Base-by-base conservation (phyloP, 2,113 vertebrate genomes). In the Conger conger region DNA sequence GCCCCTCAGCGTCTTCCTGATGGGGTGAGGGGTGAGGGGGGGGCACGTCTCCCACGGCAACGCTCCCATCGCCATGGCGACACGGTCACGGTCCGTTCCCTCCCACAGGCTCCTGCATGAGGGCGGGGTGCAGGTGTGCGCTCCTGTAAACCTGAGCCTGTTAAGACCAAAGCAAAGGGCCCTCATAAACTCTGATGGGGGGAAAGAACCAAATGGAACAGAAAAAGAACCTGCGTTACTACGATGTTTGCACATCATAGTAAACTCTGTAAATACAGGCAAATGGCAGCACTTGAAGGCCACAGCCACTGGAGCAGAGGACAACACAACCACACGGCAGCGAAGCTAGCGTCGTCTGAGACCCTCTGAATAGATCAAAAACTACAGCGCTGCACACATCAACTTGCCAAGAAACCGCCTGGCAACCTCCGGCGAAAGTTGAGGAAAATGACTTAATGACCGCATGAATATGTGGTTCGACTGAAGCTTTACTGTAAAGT, bases 1-100 rank as follows among this genome's bases (percentile, higher is more conserved):
- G 87, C 38, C 50, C 27, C n/a, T 84, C 83, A 7, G 40, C 27
- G 4, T 86, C 18, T 8, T 84, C 86, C 83, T 84, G 90, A 83
- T 89, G 93, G 89, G 93, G 94, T 93, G 85, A 78, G 35, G 27
- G 78, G 80, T 20, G 11, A 35, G 17, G 17, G 78, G 16, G 38
- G 27, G 37, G 78, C 8, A 36, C 0, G 53, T 82, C 54, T 37
- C 81, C 54, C 23, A 50, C 16, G n/a, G 1, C 40, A 27, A 0
- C 27, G 23, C 40, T 27, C 57, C 57, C 20, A 60, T 20, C 57
- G 2, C 20, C 57, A 63, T 2, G 50, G 50, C 17, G 15, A 16
- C 8, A 27, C 4, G 20, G 57, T 63, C 57, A 63, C 57, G 57
- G 57, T 63, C 20, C 57, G 23, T 63, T 20, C 57, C 57, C 18